Conservation (phyloP, 1,140 invertebrate species). For the Leptestheria dahalacensis region DNA sequence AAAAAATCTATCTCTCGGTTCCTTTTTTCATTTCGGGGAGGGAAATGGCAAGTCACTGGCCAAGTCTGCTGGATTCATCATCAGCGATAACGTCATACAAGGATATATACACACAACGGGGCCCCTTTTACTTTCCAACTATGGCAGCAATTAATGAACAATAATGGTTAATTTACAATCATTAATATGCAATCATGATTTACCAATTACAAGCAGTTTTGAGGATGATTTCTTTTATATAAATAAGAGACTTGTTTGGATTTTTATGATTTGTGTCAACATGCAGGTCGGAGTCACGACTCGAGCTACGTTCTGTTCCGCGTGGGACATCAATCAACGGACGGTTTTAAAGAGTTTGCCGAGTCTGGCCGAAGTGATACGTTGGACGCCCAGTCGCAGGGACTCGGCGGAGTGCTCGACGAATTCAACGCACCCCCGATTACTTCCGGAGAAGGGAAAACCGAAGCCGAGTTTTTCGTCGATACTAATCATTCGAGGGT, state of each 20-base stretch:
- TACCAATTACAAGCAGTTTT: neutral
- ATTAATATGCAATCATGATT: neutral
- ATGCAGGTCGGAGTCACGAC: constrained; percentile 32
- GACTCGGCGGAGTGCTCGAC: constrained; percentile 29
- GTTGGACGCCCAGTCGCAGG: constrained; percentile 29
- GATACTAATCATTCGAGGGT: constrained; percentile 35
- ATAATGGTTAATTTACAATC: neutral
- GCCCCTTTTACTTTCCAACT: no score
- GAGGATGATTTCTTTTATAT: neutral
- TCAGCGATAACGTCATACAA: neutral
- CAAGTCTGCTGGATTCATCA: neutral
- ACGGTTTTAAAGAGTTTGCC: constrained; percentile 31
- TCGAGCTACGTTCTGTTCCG: constrained; percentile 28
- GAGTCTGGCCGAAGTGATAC: constrained; percentile 29
- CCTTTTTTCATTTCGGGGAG: neutral
- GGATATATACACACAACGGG: no score
- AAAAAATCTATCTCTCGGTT: no score
- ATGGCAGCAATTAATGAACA: no score
- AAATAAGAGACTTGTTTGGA: neutral
- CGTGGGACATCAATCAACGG: constrained; percentile 22
- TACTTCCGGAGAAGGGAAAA: constrained; percentile 28
- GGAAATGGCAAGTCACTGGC: neutral
- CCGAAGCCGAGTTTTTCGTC: constrained; percentile 31
- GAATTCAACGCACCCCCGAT: constrained; percentile 32
- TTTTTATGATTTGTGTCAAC: neutral